A percentile compares a stretch with the other conserved stretches of the same genome.
These are phyloP conservation scores for Lates calcarifer DNA, from an alignment of 2,113 vertebrate genomes.

Conservation along the genomic window DNA sequence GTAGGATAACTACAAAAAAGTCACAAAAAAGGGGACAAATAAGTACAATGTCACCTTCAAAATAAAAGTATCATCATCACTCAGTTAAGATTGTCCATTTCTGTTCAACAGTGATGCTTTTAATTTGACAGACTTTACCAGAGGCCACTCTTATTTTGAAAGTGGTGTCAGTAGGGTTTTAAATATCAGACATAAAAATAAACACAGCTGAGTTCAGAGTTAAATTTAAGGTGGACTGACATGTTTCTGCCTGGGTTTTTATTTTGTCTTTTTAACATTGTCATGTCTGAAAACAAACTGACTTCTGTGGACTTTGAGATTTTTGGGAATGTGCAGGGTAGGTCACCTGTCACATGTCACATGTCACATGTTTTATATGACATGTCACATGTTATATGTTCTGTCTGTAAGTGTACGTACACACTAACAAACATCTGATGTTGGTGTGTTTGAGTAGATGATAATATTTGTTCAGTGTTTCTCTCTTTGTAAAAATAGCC, in stretches of 20 bases:
- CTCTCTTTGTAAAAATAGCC: background rate
- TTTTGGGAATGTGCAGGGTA: constrained; percentile 92
- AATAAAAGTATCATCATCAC: background rate
- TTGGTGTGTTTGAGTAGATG: background rate
- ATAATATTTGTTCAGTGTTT: background rate
- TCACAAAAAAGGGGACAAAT: background rate
- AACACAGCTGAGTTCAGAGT: background rate
- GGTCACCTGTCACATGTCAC: constrained; percentile 11
- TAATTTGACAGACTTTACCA: constrained; percentile 17
- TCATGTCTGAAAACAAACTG: constrained; percentile 73
- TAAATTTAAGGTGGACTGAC: background rate
- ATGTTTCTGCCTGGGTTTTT: constrained; percentile 13
- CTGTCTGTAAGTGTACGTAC: background rate
- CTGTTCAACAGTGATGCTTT: background rate
- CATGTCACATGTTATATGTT: background rate
- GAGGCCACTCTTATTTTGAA: constrained; percentile 7
- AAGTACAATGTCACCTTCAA: background rate
- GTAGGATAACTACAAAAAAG: no score
- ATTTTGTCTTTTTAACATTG: constrained; percentile 64
- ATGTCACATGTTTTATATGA: no score
- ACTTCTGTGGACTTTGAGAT: constrained; percentile 92
- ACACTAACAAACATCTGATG: background rate
- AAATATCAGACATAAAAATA: constrained; percentile 55
- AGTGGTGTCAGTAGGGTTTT: background rate
- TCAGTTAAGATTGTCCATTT: background rate